Evolutionary conservation across 2,888 invertebrate genomes (phyloP), one percentile per base, ranked within the genome.

Genomic region (Eilema caniola): DNA sequence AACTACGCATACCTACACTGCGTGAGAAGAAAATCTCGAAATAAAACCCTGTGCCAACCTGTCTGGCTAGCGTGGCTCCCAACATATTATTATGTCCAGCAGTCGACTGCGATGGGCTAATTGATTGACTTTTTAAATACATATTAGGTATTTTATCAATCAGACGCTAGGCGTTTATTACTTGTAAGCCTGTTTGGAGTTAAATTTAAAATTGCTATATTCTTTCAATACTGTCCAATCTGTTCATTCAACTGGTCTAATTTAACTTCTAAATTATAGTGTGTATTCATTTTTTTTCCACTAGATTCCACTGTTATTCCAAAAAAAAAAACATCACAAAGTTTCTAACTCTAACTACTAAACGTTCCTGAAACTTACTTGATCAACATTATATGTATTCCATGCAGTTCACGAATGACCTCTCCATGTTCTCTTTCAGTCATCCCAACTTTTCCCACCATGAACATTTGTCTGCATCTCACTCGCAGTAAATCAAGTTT

Each of bases 401-500:
- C 69, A 73, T 94, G 93, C 25, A 93, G 76, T 65, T 92, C 85
- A 7, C 75, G 82, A 1, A 93, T 75, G n/a, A 76, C 81, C 3
- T 71, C 74, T 2, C 66, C 68, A 62, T 83, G 84, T 69, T 89
- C 83, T 7, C 83, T 76, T 14, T 89, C 85, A 24, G 73, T 84
- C 8, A 85, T 69, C 20, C 72, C 79, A 20, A 53, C 28, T 16
- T 75, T 85, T n/a, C 74, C 65, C 0, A 24, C 73, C 2, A 84
- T 87, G 66, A 92, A 85, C 80, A 94, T 91, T 72, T 88, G 76
- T 57, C 85, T 90, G 75, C 93, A 93, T 78, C 92, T 86, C 61
- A 90, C 89, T 41, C 90, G 86, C 10, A 95, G 72, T 8, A 94
- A 72, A 47, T 94, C 92, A 31, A 93, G 72, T 74, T 92, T 93